Base-by-base conservation (phyloP, 2,797 vertebrate species). In the Dendrocincla fuliginosa region DNA sequence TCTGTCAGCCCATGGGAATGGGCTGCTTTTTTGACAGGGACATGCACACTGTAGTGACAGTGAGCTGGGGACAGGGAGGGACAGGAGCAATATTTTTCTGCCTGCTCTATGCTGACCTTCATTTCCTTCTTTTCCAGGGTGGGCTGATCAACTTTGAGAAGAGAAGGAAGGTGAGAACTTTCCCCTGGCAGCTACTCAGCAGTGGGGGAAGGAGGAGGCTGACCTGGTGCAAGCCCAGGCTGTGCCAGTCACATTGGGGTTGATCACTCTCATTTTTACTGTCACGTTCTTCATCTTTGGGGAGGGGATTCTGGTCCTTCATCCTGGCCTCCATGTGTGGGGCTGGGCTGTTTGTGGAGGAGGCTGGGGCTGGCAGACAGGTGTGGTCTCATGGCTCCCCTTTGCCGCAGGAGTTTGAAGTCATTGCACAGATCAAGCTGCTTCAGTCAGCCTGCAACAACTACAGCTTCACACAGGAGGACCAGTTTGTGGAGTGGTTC, bases 341-440 rank as follows among this genome's bases (percentile, higher is more conserved):
- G 32, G 49, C 32, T 70, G 75, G 32, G 67, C 32, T 53, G 24
- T 52, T 47, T 1, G 9, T 35, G 55, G n/a, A 76, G 37, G 25
- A 41, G 33, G 20, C 13, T 57, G n/a, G 41, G 35, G 28, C 25
- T 64, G 52, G 44, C 46, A 56, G 8, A 67, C 44, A 56, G 23
- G 27, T 44, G 19, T 12, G 56, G 8, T 65, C 57, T 41, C 24
- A 81, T 2, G 1, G 16, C 47, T 19, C 81, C 56, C 16, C 1
- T 82, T 64, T 89, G 33, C n/a, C 80, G 37, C 97, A 99, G 99
- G 99, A 99, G 71, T 99, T 99, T 0, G 99, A 99, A 96, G 99
- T 99, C 89, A 99, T 99, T 0, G 99, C 99, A 10, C 99, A 99
- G 98, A 99, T 99, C 97, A 99, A 99, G 92, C 98, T 99, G 89